Evolutionary conservation across 2,888 invertebrate species (phyloP), one percentile per base, ranked within the genome.

Genomic region (Bombylius discolor): DNA sequence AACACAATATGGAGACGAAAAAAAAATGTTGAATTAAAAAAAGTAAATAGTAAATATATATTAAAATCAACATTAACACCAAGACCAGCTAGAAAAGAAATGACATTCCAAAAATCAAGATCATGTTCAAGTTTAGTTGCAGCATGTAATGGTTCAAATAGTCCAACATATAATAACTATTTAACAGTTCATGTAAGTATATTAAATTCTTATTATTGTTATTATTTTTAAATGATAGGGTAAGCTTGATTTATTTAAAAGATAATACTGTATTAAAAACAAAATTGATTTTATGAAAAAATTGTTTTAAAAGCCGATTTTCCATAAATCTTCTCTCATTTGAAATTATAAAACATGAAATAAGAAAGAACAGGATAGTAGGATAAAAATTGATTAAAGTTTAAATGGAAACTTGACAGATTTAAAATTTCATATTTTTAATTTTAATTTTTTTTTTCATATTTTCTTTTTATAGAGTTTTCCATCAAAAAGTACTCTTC

Each of bases 1-100:
- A 91, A 91, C 68, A 89, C 87, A 8, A 90, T 91, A 67, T 91
- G 89, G 84, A 79, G 90, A 56, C 79, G 90, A 69, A 88, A 84
- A 84, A 67, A 66, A 45, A 71, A 69, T 61, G 70, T 75, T 39
- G 70, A 73, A 55, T 62, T 74, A 3, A 70, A 71, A 53, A 73
- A 72, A 54, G 65, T 74, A 12, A 88, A 84, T 70, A 88, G 89
- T 69, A 89, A 87, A 67, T 86, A 90, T 65, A 90, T 91, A 55
- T 71, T 91, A 36, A 89, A 87, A 75, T 87, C 88, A 48, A 89
- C 90, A 0, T 68, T 91, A 58, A 90, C 90, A 0, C 90, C 90
- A 6, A 81, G 84, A 54, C 72, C 88, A 59, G 83, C 84, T 11
- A 77, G 90, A 46, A 86, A 83, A 63, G 84, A 87, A 64, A 73